A percentile compares a stretch with the other conserved stretches of the same genome.
Conservation (phyloP, 2,113 vertebrate species). For the Pachypanchax playfairii region DNA sequence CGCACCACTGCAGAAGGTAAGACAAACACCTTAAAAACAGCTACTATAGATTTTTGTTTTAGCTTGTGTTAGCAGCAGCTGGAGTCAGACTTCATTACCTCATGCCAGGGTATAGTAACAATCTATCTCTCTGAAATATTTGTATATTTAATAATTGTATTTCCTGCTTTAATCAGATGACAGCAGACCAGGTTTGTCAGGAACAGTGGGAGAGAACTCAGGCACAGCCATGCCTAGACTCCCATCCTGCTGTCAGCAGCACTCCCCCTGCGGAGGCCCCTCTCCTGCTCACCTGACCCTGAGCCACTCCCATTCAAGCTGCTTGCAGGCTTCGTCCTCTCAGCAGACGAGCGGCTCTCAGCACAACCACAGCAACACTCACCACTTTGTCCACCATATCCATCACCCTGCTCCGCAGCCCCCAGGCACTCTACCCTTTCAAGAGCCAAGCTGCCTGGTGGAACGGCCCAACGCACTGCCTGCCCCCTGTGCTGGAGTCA, state of each 20-base stretch:
- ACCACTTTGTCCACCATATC: slow-evolving; percentile 90
- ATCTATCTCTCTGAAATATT: neutral
- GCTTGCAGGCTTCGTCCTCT: slow-evolving; percentile 87
- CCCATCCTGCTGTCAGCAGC: slow-evolving; percentile 96
- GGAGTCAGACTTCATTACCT: neutral
- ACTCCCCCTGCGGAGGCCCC: slow-evolving; percentile 92
- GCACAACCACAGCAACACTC: slow-evolving; percentile 85
- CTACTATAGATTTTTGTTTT: slow-evolving; percentile 14
- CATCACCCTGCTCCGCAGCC: slow-evolving; percentile 84
- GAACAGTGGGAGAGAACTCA: slow-evolving; percentile 79
- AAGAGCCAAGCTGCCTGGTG: slow-evolving; percentile 88
- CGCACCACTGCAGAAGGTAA: slow-evolving; percentile 86
- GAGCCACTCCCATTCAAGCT: slow-evolving; percentile 89
- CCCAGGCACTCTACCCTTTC: slow-evolving; percentile 85
- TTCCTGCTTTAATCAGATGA: slow-evolving; percentile 80
- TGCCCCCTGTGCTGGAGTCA: slow-evolving; percentile 84
- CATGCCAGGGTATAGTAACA: neutral
- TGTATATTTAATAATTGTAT: neutral
- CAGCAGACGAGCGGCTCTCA: slow-evolving; percentile 81
- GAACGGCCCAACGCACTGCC: slow-evolving; percentile 89
- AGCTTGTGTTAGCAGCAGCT: neutral
- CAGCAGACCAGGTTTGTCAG: slow-evolving; percentile 82
- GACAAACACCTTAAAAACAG: slow-evolving; percentile 13
- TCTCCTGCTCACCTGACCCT: slow-evolving; percentile 87
- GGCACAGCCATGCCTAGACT: slow-evolving; percentile 93